Conservation (phyloP, 2,113 vertebrate genomes). For the Scolopax mira region DNA sequence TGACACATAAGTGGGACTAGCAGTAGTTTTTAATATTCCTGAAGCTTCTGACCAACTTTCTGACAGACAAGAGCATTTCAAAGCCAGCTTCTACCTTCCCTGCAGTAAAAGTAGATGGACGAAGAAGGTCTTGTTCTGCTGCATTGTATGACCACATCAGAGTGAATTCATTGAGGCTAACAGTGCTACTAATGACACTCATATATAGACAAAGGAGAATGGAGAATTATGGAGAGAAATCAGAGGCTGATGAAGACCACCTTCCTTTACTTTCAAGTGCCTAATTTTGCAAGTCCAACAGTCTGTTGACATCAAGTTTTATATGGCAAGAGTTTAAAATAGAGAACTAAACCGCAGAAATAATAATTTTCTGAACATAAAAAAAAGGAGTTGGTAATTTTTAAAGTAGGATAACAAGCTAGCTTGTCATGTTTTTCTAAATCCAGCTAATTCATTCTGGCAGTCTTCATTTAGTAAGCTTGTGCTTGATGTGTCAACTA, state of each 20-base stretch:
- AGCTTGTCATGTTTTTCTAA: not conserved
- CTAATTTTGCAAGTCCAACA: not conserved
- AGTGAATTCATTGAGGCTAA: not conserved
- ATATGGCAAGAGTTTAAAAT: not conserved
- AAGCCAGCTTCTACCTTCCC: not conserved
- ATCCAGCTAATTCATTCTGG: not conserved
- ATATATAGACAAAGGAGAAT: not conserved
- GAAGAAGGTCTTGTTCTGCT: not conserved
- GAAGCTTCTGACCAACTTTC: not conserved
- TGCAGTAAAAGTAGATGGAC: not conserved
- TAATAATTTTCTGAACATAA: not conserved
- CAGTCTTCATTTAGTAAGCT: not conserved
- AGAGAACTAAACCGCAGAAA: not conserved
- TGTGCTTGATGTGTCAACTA: not conserved
- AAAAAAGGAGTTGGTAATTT: not conserved
- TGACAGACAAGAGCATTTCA: not conserved
- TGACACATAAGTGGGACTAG: not conserved
- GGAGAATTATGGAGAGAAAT: not conserved
- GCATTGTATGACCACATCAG: not conserved
- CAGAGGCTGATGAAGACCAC: not conserved
- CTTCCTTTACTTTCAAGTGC: not conserved
- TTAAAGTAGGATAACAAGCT: not conserved
- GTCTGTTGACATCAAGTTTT: not conserved
- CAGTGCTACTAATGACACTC: not conserved
- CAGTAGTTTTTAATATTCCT: not conserved